A percentile compares a stretch with the other conserved stretches of the same genome.
These are phyloP conservation scores for Drosophila parthenogenetica DNA, from an alignment of 2,888 invertebrate genomes.

Conservation along the genomic window DNA sequence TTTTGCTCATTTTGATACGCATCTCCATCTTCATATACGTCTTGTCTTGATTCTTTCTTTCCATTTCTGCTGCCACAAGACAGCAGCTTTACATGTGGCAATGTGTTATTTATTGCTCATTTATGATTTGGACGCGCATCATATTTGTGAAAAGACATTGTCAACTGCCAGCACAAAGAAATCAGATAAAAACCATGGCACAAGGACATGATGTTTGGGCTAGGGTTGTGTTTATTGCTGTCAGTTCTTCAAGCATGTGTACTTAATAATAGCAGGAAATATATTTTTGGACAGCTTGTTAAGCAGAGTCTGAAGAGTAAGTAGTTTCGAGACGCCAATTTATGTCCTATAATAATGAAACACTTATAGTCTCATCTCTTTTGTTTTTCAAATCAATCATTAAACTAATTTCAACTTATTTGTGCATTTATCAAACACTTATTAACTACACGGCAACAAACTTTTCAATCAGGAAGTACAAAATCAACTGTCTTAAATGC, in stretches of 20 bases:
- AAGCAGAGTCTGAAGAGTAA: background rate
- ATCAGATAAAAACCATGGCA: constrained; percentile 28
- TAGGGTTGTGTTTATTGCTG: constrained; percentile 2
- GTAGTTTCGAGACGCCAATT: background rate
- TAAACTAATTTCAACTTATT: no score
- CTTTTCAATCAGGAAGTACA: no score
- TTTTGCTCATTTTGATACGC: constrained; percentile 13
- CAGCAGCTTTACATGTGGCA: constrained; percentile 65
- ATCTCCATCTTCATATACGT: constrained; percentile 24
- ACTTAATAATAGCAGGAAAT: background rate
- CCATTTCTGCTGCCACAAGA: constrained; percentile 21
- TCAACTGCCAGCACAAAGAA: constrained; percentile 49
- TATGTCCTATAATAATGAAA: no score
- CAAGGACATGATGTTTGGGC: background rate
- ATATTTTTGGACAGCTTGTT: constrained; percentile 6
- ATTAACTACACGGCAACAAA: no score
- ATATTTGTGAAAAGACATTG: constrained; percentile 66
- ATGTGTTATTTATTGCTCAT: constrained; percentile 81
- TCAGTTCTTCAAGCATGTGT: background rate
- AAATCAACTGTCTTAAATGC: background rate
- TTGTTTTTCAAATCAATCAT: no score
- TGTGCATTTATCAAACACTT: no score
- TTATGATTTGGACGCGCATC: constrained; percentile 77
- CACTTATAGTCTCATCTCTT: no score
- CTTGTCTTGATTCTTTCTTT: constrained; percentile 3